Base-by-base conservation (phyloP, 2,888 invertebrate species). In the Netelia melanura region DNA sequence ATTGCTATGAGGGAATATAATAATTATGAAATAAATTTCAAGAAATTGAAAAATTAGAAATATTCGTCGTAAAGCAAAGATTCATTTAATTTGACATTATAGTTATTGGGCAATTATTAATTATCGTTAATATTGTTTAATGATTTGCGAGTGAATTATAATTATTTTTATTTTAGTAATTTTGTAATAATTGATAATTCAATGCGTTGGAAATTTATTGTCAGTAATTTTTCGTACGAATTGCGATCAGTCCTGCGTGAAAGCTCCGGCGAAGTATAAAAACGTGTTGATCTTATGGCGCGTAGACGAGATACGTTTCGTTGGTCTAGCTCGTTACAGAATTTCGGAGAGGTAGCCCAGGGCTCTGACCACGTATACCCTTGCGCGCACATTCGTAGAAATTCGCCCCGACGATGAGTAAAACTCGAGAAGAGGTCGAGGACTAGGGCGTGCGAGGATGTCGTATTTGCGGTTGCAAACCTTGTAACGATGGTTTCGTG, bases 361-460 rank as follows among this genome's bases (percentile, higher is more conserved):
- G 67, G 78, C 72, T 11, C 38, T 38, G 38, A 38, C 38, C 38
- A 38, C 38, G 38, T 38, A 38, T 38, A 38, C 21, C 21, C 6
- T 3, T 21, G n/a, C 8, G 17, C 21, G 58, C 8, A 54, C 38
- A 43, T 14, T 54, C 64, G 38, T 23, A 68, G 23, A 38, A 25
- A 74, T 30, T 43, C 38, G 30, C 23, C 25, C 5, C 10, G 14
- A 3, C 48, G 11, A 10, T 48, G 48, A 48, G 48, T 38, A 14
- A 52, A 54, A 78, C 74, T 76, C 48, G 43, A 65, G 75, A 54
- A 65, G 54, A 76, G 65, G 65, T 76, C 75, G 65, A 76, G 75
- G n/a, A 43, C 43, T 54, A 56, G 38, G 54, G 65, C 65, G 75
- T 65, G 65, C 75, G 43, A 64, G 74, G 30, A 65, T 43, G 64